Evolutionary conservation across 2,113 vertebrate genomes (phyloP), one percentile per base, ranked within the genome.

Genomic region (Anas platyrhynchos): DNA sequence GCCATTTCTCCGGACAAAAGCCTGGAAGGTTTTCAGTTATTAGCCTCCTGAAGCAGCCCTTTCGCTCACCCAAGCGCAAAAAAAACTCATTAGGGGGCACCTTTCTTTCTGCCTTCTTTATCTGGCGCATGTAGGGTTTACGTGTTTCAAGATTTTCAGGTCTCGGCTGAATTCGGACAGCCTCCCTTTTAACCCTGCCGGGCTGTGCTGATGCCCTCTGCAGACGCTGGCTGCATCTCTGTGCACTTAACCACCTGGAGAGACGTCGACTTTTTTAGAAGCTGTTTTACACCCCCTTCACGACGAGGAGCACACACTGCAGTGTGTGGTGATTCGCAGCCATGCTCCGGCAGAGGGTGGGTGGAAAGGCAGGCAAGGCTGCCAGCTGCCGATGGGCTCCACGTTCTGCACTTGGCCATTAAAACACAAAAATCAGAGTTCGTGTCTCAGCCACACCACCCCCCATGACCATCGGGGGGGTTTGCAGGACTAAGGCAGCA

Each of bases 31-130:
- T 98, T 97, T 97, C 94, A 87, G 91, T 98, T 97, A 97, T 97
- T 96, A 94, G 97, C 89, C 97, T 97, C 95, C 97, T 95, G 96
- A 96, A 97, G 97, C 97, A 94, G 94, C 97, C 98, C 98, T 98
- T 98, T 98, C 97, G 97, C 97, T 98, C 98, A 99, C 90, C 98
- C 98, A 99, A 98, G 99, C 98, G 98, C 98, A 99, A 98, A 97
- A 98, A 97, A 98, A 98, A 90, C 99, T 98, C 98, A 99, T 99
- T 99, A 99, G 98, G 97, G 97, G 98, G 89, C 91, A 93, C 94
- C 88, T 84, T 97, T 98, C 98, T 98, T 98, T 97, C 95, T 96
- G 91, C 75, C 97, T 97, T 97, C 98, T 98, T 98, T 97, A 96
- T 96, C 95, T 93, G 79, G 76, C 5, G 68, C 81, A 83, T 97